phyloP scores from a whole-genome alignment of 2,113 vertebrate genomes.

The Eretmochelys imbricata region DNA sequence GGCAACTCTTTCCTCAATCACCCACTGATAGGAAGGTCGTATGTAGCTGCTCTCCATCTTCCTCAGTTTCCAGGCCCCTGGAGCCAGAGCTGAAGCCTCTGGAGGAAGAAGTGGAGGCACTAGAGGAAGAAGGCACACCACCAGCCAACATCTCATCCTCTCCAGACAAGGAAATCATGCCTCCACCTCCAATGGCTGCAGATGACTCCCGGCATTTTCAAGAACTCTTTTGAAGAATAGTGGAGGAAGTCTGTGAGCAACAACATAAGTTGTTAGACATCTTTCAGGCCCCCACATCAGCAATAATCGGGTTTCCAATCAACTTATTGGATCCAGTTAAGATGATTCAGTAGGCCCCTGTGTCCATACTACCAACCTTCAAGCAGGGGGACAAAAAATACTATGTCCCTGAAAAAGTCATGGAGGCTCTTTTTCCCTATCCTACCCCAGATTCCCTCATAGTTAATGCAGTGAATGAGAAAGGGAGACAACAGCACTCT shows the following conservation, averaged over 20 bases:
- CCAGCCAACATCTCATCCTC: neutral
- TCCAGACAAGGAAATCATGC: neutral
- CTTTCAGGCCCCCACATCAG: neutral
- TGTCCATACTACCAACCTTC: neutral
- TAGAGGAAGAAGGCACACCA: neutral
- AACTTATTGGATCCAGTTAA: neutral
- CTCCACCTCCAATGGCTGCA: neutral
- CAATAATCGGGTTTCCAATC: neutral
- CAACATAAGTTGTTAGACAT: neutral
- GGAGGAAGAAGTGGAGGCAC: neutral
- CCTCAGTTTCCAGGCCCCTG: neutral
- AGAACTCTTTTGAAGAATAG: neutral
- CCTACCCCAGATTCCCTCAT: neutral
- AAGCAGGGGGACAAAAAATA: neutral
- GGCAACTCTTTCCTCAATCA: neutral
- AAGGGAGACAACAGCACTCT: neutral
- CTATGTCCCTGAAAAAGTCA: neutral
- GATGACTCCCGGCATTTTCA: neutral
- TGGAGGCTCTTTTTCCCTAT: neutral
- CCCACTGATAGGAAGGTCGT: neutral
- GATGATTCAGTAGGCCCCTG: neutral
- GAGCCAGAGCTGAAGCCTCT: neutral
- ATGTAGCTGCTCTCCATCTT: neutral
- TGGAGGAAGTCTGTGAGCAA: neutral
- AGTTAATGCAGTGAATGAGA: neutral